Conservation (phyloP, 2,113 vertebrate genomes). For the Lipotes vexillifer region DNA sequence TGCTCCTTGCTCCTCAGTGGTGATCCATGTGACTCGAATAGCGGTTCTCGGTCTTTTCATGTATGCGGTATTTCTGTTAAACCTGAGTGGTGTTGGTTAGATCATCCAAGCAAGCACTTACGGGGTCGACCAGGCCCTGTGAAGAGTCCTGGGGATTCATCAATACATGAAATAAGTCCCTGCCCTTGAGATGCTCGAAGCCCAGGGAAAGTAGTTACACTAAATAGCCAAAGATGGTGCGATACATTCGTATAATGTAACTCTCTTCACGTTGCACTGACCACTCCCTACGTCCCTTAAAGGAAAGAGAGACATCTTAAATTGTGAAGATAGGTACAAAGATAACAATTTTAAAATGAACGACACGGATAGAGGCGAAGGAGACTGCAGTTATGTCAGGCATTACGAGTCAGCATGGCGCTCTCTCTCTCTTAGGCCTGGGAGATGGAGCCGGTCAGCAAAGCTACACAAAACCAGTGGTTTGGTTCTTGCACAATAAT, state of each 20-base stretch:
- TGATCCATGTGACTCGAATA: background rate
- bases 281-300: background rate
- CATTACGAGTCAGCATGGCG: rapidly evolving
- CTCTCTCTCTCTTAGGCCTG: rapidly evolving
- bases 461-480: rapidly evolving
- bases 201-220: background rate
- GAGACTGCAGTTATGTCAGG: rapidly evolving
- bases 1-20: no score
- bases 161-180: background rate
- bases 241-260: background rate
- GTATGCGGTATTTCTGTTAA: background rate
- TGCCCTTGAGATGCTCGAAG: background rate
- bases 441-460: rapidly evolving
- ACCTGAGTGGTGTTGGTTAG: background rate
- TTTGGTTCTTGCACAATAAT: rapidly evolving
- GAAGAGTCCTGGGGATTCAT: background rate
- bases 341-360: background rate
- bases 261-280: background rate
- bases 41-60: background rate
- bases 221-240: background rate
- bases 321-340: background rate
- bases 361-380: background rate
- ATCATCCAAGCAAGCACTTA: background rate
- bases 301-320: background rate
- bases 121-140: background rate